Evolutionary conservation across 2,797 vertebrate genomes (phyloP), one percentile per base, ranked within the genome.

Genomic region (Taenioides sp.): DNA sequence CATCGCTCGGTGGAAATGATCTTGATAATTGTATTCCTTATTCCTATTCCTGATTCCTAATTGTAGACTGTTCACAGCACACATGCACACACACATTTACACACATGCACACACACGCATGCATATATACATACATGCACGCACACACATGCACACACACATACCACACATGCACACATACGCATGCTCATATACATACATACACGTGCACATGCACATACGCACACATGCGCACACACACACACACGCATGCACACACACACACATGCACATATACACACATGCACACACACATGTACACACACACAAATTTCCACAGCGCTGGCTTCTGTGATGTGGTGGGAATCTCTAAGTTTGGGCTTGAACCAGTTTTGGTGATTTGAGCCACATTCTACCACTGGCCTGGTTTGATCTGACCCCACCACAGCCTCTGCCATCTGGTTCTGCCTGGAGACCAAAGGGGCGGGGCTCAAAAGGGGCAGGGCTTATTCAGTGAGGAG

Each of bases 381-480:
- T 75, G 79, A 81, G 74, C 74, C 67, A 55, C 20, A 50, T 77
- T 78, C 40, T 28, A 76, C 80, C 59, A 81, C 71, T 78, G 78
- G 82, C 86, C 84, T 80, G 78, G 81, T 66, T 85, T 70, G 72
- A 85, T 84, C 78, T 69, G 79, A 79, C 73, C 71, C 76, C 50
- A 64, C 67, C 54, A 37, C 69, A 74, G 72, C 73, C 60, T 54
- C 64, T 69, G 65, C 34, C 63, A 84, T 77, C 74, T 78, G 82
- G 75, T 82, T 88, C 80, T 87, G 85, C 83, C 77, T 74, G 76
- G 78, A 84, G 80, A 88, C 64, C 65, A 71, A 64, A 63, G 67
- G 60, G 62, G 72, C 0, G 17, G 11, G 12, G 47, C 65, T 62
- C 61, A 66, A 69, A 65, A 80, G 80, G 73, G 80, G 76, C 74